Conservation (phyloP, 2,888 invertebrate genomes). For the Eupsilia transversa region DNA sequence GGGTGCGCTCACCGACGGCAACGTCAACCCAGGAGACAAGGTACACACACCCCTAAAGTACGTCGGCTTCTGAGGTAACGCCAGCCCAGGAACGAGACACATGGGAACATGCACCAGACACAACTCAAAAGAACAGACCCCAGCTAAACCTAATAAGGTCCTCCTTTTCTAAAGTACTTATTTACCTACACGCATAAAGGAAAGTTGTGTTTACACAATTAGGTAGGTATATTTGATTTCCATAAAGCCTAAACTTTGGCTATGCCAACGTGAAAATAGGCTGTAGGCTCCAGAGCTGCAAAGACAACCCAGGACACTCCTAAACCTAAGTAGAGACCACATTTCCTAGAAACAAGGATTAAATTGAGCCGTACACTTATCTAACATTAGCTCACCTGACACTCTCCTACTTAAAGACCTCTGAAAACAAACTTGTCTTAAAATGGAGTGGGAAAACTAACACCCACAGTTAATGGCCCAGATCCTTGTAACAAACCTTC, state of each 20-base stretch:
- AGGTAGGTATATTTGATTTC: not conserved
- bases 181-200: not conserved
- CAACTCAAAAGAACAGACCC: not conserved
- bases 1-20: conserved; percentile 90
- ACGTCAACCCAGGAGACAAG: conserved; percentile 92
- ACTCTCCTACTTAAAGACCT: not conserved
- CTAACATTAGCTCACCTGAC: conserved; percentile 27
- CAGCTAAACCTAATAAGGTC: too few relatives aligned
- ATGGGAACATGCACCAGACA: not conserved
- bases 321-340: not conserved
- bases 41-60: not conserved
- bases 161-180: not conserved
- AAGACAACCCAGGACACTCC: not conserved
- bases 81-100: not conserved
- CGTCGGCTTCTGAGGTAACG: not conserved
- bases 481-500: conserved; percentile 25
- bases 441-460: conserved; percentile 6
- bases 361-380: not conserved
- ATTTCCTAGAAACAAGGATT: conserved; percentile 5
- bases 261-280: not conserved
- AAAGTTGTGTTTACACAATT: too few relatives aligned
- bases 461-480: conserved; percentile 9
- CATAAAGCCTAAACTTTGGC: not conserved
- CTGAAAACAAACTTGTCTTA: conserved; percentile 6
- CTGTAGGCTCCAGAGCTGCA: not conserved